A percentile compares a stretch with the other conserved stretches of the same genome.
These are phyloP conservation scores for Charadrius vociferus DNA, from an alignment of 2,113 vertebrate genomes.

Conservation along the genomic window DNA sequence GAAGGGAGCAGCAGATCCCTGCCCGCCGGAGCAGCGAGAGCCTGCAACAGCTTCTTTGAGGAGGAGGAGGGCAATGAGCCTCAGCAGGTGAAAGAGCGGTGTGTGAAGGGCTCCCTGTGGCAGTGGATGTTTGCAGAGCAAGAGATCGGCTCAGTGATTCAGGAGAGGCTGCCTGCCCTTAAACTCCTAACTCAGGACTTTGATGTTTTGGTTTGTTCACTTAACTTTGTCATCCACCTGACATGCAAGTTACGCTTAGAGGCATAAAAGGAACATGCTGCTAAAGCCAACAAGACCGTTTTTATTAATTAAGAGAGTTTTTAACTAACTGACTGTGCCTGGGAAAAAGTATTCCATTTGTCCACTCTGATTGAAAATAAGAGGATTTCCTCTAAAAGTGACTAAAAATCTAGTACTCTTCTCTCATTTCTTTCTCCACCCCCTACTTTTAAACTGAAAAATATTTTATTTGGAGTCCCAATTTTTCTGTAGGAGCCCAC, in stretches of 20 bases:
- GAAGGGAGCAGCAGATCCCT: neutral
- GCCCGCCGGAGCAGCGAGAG: fast-evolving
- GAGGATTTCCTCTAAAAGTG: neutral
- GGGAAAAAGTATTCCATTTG: neutral
- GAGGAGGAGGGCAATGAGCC: neutral
- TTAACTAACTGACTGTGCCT: too few relatives aligned
- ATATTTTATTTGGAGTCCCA: neutral
- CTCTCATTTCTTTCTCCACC: neutral
- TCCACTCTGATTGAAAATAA: neutral
- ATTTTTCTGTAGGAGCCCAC: neutral
- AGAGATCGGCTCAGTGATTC: fast-evolving
- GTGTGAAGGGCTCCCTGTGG: fast-evolving
- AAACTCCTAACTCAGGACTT: neutral
- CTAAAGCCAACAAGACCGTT: neutral
- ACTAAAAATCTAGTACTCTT: neutral
- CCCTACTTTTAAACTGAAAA: fast-evolving
- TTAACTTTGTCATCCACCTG: neutral
- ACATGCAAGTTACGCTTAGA: neutral
- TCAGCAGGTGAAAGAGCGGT: neutral
- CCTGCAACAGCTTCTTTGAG: fast-evolving
- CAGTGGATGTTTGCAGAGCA: neutral
- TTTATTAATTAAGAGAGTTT: neutral
- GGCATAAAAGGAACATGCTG: neutral
- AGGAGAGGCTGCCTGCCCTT: neutral
- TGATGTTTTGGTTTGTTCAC: fast-evolving